Percentiles rank a stretch among this genome's conserved stretches.
phyloP scores from a whole-genome alignment of 2,113 vertebrate species.

The Oxygymnocypris stewartii region DNA sequence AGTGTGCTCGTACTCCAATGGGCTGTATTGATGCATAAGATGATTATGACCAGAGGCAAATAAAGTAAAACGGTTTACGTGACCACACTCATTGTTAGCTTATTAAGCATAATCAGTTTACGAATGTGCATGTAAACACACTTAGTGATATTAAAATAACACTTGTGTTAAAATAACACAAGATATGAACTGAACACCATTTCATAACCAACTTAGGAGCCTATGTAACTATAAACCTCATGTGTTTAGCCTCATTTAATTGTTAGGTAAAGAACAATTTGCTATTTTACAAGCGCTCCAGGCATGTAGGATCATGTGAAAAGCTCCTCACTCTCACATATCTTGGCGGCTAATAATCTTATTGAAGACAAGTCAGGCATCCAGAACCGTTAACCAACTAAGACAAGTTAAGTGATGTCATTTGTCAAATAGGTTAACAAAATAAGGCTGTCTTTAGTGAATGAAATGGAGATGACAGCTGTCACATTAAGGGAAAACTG shows the following conservation, averaged over 20 bases:
- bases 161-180: too few relatives aligned
- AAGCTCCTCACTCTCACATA: background rate
- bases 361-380: background rate
- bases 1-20: too few relatives aligned
- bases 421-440: slow-evolving; percentile 60
- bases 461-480: background rate
- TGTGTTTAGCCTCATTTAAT: background rate
- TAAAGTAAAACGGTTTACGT: too few relatives aligned
- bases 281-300: background rate
- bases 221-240: background rate
- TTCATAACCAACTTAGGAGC: background rate
- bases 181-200: background rate
- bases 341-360: background rate
- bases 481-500: background rate
- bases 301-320: background rate
- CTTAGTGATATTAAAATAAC: background rate
- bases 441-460: background rate
- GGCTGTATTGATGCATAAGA: background rate
- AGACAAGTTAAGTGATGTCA: background rate
- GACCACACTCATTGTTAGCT: background rate
- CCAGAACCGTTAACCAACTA: background rate
- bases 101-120: background rate
- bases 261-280: background rate
- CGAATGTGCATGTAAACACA: background rate
- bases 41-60: background rate